A percentile compares a stretch with the other conserved stretches of the same genome.
Conservation (phyloP, 2,797 vertebrate genomes). For the Enteromius unitaeniatus region DNA sequence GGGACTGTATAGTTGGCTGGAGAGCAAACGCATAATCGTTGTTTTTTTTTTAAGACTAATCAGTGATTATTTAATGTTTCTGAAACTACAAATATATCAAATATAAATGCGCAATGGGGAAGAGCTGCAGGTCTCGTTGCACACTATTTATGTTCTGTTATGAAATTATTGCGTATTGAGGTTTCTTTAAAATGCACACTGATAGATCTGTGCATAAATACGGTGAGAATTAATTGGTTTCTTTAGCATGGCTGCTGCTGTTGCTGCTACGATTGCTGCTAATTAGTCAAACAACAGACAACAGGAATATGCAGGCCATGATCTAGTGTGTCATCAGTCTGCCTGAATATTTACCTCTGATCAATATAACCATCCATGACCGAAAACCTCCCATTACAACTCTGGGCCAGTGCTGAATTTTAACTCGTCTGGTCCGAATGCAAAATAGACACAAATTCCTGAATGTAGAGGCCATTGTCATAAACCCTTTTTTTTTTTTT, state of each 20-base stretch:
- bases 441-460: constrained; percentile 16
- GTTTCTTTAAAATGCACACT: constrained; percentile 12
- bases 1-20: background rate
- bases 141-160: background rate
- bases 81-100: background rate
- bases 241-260: constrained; percentile 80
- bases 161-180: background rate
- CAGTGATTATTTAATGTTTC: background rate
- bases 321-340: constrained; percentile 81
- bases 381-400: constrained; percentile 9
- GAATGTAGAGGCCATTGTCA: constrained; percentile 42
- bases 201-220: constrained; percentile 9
- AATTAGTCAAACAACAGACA: constrained; percentile 76
- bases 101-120: background rate
- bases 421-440: background rate
- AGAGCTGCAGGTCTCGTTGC: background rate
- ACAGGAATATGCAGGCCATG: constrained; percentile 70
- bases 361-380: constrained; percentile 38
- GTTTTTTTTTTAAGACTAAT: background rate
- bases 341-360: constrained; percentile 85
- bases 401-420: background rate
- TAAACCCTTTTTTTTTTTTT: background rate
- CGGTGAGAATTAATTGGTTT: constrained; percentile 67
- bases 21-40: background rate
- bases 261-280: constrained; percentile 90